Conservation (phyloP, 2,888 invertebrate species). For the Helobdella robusta region DNA sequence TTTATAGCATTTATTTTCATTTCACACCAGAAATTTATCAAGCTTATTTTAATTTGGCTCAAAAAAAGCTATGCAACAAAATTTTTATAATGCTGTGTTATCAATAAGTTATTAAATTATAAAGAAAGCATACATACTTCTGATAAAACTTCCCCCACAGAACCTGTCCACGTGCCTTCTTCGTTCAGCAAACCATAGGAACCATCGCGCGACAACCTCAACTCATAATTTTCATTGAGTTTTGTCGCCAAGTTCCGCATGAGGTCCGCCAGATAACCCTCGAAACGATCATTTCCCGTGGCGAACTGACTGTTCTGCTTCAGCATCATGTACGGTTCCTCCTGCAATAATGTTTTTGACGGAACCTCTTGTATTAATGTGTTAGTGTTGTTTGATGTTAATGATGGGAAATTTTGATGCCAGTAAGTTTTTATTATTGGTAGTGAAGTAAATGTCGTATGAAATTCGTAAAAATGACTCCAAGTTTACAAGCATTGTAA, state of each 20-base stretch:
- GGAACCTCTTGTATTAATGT: background rate
- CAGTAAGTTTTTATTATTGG: too few species aligned
- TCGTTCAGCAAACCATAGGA: constrained; percentile 25
- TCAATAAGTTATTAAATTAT: too few species aligned
- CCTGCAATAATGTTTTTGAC: constrained; percentile 20
- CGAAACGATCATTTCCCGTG: constrained; percentile 33
- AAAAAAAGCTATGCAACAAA: too few species aligned
- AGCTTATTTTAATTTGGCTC: too few species aligned
- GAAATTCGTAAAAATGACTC: too few species aligned
- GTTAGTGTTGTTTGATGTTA: background rate
- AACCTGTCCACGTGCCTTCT: constrained; percentile 27
- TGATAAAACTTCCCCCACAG: constrained; percentile 32
- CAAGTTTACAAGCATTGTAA: background rate
- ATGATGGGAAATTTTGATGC: background rate
- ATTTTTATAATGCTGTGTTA: too few species aligned
- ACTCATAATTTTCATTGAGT: constrained; percentile 32
- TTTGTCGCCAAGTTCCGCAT: constrained; percentile 22
- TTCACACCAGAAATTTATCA: too few species aligned
- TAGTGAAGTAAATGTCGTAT: too few species aligned
- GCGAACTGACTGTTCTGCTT: constrained; percentile 28
- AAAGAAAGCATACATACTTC: constrained; percentile 29
- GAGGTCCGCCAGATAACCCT: constrained; percentile 35
- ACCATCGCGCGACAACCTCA: constrained; percentile 31
- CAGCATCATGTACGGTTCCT: constrained; percentile 34
- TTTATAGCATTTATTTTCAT: too few species aligned